Evolutionary conservation across 2,113 vertebrate species (phyloP).

Genomic region (Nothobranchius furzeri): DNA sequence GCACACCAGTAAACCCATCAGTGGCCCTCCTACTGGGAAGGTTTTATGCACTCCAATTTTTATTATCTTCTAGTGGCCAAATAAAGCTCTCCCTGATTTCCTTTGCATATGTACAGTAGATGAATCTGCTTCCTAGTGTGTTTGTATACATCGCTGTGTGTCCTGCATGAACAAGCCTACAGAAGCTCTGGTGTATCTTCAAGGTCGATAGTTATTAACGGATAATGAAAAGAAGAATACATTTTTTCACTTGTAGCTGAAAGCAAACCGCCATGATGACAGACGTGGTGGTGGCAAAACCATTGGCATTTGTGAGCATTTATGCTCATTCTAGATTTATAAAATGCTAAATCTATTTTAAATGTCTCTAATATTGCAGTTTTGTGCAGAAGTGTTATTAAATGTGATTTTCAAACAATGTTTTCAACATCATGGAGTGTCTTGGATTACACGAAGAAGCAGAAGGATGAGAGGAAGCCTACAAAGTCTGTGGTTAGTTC

Average conservation of each 20-base stretch:
- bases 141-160: constrained; percentile 3
- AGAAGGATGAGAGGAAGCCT: too few species aligned
- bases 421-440: too few species aligned
- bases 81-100: constrained; percentile 49
- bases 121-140: constrained; percentile 4
- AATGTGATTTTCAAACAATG: too few species aligned
- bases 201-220: constrained; percentile 3
- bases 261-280: background rate
- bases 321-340: too few species aligned
- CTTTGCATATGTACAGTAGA: constrained; percentile 1
- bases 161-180: background rate
- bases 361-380: too few species aligned
- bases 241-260: background rate
- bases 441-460: too few species aligned
- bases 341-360: too few species aligned
- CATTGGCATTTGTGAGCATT: too few species aligned
- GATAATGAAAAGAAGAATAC: background rate
- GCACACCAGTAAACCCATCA: constrained; percentile 40
- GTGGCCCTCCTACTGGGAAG: constrained; percentile 40
- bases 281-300: too few species aligned
- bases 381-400: too few species aligned
- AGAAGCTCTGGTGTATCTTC: background rate
- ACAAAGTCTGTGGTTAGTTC: too few species aligned
- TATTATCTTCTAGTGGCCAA: constrained; percentile 51
- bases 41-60: constrained; percentile 55